Percentiles rank a stretch among this genome's conserved stretches.
Conservation (phyloP, 2,797 vertebrate species). For the Syngnathus acus region DNA sequence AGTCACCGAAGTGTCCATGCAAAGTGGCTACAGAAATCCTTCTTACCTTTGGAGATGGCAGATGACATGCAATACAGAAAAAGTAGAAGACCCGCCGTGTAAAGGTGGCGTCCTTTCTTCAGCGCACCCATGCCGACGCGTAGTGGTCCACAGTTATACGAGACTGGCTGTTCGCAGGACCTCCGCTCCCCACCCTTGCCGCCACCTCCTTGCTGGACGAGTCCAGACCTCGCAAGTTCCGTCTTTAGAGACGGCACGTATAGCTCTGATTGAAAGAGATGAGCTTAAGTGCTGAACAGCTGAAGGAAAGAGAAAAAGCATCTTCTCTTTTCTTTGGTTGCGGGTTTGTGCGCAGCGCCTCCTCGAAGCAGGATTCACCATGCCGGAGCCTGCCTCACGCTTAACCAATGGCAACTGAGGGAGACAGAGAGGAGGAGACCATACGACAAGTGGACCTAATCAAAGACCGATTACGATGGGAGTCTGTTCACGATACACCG, state of each 20-base stretch:
- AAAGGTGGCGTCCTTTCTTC: slow-evolving; percentile 51
- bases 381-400: slow-evolving; percentile 28
- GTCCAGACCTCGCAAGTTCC: slow-evolving; percentile 33
- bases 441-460: slow-evolving; percentile 9
- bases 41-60: slow-evolving; percentile 61
- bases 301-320: slow-evolving; percentile 33
- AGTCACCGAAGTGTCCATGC: slow-evolving; percentile 12
- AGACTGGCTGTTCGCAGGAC: neutral
- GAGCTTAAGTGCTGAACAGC: slow-evolving; percentile 23
- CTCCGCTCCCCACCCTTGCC: neutral
- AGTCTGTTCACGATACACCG: neutral
- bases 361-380: slow-evolving; percentile 32
- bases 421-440: slow-evolving; percentile 36
- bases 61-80: slow-evolving; percentile 38
- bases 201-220: slow-evolving; percentile 25
- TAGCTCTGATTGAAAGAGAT: slow-evolving; percentile 10
- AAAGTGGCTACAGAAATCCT: neutral
- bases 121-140: slow-evolving; percentile 55
- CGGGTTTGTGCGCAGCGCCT: neutral
- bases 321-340: slow-evolving; percentile 53
- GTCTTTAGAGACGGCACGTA: slow-evolving; percentile 20
- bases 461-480: slow-evolving; percentile 2
- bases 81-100: slow-evolving; percentile 43
- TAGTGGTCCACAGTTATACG: slow-evolving; percentile 17
- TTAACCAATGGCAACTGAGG: slow-evolving; percentile 51